Percentiles rank a stretch among this genome's conserved stretches.
phyloP scores from a whole-genome alignment of 2,888 invertebrate species.

The Leptopilina myrica region DNA sequence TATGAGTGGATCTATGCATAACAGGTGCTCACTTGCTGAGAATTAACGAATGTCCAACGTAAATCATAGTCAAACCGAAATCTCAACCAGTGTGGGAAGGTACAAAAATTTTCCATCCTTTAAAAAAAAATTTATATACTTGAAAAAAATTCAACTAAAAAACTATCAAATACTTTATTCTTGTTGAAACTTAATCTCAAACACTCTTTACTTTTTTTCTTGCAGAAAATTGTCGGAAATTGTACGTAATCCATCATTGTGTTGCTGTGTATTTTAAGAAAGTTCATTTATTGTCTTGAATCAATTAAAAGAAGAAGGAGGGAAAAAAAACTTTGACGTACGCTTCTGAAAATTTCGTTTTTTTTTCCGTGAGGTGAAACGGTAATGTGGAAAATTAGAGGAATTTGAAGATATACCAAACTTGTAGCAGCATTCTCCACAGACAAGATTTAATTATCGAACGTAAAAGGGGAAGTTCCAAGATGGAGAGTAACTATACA shows the following conservation, averaged over 20 bases:
- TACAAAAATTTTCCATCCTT: background rate
- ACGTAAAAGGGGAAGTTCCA: conserved; percentile 4
- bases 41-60: conserved; percentile 24
- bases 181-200: no score
- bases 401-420: conserved; percentile 13
- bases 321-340: no score
- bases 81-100: background rate
- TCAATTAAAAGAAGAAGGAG: no score
- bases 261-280: background rate
- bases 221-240: no score
- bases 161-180: no score
- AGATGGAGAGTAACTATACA: conserved; percentile 1
- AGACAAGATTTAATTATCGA: conserved; percentile 15
- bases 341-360: no score
- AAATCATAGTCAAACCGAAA: conserved; percentile 16
- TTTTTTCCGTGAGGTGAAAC: background rate
- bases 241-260: no score
- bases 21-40: conserved; percentile 6
- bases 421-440: background rate
- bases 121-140: background rate
- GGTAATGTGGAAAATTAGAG: background rate
- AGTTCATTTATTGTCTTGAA: background rate
- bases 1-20: conserved; percentile 25
- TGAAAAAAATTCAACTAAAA: no score
- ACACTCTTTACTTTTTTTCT: no score